Evolutionary conservation across 2,888 invertebrate species (phyloP), one percentile per base, ranked within the genome.

Genomic region (Rutpela maculata): DNA sequence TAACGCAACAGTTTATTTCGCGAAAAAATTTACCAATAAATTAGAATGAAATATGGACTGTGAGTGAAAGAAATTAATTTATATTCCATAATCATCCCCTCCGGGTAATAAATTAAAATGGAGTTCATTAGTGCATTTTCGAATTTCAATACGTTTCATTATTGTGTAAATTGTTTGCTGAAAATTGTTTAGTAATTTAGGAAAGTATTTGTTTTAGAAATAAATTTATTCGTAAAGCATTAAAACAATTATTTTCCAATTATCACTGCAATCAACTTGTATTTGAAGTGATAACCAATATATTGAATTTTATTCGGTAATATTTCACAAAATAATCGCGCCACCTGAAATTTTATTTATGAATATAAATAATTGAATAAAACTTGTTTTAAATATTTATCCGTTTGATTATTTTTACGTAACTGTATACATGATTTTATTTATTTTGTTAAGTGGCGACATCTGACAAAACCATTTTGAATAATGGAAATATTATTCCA

Each of bases 21-120:
- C 17, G 19, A 62, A 75, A 78, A 74, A 75, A 78, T 66, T 55
- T 56, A 60, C 68, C 43, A 35, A 75, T 78, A 75, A 78, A 78
- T 78, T 74, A 78, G 26, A 22, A 19, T 67, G 75, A 75, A 75
- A 71, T 62, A 69, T 60, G 66, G 78, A 17, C 43, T 18, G 43
- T 10, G 31, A 19, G 57, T 31, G 65, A 67, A 71, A 66, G 35
- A 17, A 71, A 75, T 75, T 75, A 72, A 75, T 72, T 72, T 75
- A 72, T 66, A 75, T 67, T 59, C 66, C 59, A 50, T 71, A 71
- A 74, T 75, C 69, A 71, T 67, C 50, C 66, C 60, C n/a, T 57
- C 35, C 60, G 38, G 38, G 65, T 12, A 19, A 63, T 78, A 75
- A 72, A 78, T 78, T 56, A 57, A 59, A 65, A 63, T n/a, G 31